A percentile compares a stretch with the other conserved stretches of the same genome.
Evolutionary conservation across 2,113 vertebrate genomes (phyloP).

Genomic region (Sminthopsis crassicaudata): DNA sequence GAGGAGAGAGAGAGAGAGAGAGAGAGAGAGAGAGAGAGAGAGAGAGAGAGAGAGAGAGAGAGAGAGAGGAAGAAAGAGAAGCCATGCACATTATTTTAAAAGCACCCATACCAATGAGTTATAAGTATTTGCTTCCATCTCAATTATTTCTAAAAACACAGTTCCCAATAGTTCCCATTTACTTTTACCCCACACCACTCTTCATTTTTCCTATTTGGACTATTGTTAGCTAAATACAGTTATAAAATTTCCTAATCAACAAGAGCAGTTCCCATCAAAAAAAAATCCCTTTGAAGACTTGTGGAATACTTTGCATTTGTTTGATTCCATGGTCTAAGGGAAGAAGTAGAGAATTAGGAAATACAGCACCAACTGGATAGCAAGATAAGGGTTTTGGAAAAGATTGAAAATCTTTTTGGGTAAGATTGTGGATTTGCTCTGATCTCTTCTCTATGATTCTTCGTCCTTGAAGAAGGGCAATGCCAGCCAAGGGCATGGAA

Average conservation of each 20-base stretch:
- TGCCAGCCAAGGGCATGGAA: background rate
- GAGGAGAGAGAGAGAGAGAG: background rate
- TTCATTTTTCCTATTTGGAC: background rate
- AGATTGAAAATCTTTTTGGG: background rate
- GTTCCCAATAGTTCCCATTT: background rate
- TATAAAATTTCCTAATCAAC: background rate
- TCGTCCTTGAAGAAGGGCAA: slow-evolving; percentile 6
- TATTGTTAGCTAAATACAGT: background rate
- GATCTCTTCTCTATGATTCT: slow-evolving; percentile 21
- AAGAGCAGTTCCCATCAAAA: slow-evolving; percentile 14
- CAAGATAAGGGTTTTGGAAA: slow-evolving; percentile 35
- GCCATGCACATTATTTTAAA: background rate
- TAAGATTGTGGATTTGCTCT: slow-evolving; percentile 4
- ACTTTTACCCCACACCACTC: background rate
- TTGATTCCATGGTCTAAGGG: slow-evolving; percentile 25
- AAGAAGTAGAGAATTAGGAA: background rate
- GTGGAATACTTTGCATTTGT: slow-evolving; percentile 1
- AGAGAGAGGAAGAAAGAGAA: background rate
- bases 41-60: background rate
- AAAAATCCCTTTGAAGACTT: background rate
- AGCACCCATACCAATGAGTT: background rate
- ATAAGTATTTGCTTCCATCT: background rate
- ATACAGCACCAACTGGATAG: background rate
- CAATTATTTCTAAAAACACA: slow-evolving; percentile 27
- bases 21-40: background rate